Evolutionary conservation across 2,888 invertebrate genomes (phyloP).

Genomic region (Arge pagana): DNA sequence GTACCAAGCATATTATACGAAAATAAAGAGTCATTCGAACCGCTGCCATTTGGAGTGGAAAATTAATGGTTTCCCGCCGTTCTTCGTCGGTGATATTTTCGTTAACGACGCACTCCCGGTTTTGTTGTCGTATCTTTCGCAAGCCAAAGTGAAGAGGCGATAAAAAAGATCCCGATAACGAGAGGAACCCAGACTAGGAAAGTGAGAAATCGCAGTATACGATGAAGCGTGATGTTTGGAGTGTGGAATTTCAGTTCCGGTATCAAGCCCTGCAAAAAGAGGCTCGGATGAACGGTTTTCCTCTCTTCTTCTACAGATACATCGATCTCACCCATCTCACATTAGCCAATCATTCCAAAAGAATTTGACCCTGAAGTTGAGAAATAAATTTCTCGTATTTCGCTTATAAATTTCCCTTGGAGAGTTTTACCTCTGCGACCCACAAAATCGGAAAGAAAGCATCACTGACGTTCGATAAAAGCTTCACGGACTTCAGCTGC

Average conservation of each 20-base stretch:
- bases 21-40: too few species aligned
- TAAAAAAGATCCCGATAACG: slow-evolving; percentile 3
- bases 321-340: too few species aligned
- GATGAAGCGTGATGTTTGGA: slow-evolving; percentile 4
- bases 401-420: neutral
- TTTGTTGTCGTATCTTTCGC: neutral
- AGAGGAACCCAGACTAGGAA: slow-evolving; percentile 7
- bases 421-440: slow-evolving; percentile 63
- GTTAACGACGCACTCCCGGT: too few species aligned
- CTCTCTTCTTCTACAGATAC: too few species aligned
- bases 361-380: too few species aligned
- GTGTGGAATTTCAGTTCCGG: neutral
- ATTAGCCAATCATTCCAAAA: too few species aligned
- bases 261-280: slow-evolving; percentile 4
- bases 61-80: too few species aligned
- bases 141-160: slow-evolving; percentile 5
- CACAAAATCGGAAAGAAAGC: slow-evolving; percentile 66
- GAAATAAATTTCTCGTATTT: neutral
- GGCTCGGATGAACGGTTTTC: too few species aligned
- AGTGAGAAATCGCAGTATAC: neutral
- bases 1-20: too few species aligned
- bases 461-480: slow-evolving; percentile 61
- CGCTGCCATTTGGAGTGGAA: too few species aligned
- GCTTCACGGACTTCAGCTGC: slow-evolving; percentile 55
- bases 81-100: too few species aligned